A percentile compares a stretch with the other conserved stretches of the same genome.
Evolutionary conservation across 2,888 invertebrate genomes (phyloP).

Genomic region (Anorthoa munda): DNA sequence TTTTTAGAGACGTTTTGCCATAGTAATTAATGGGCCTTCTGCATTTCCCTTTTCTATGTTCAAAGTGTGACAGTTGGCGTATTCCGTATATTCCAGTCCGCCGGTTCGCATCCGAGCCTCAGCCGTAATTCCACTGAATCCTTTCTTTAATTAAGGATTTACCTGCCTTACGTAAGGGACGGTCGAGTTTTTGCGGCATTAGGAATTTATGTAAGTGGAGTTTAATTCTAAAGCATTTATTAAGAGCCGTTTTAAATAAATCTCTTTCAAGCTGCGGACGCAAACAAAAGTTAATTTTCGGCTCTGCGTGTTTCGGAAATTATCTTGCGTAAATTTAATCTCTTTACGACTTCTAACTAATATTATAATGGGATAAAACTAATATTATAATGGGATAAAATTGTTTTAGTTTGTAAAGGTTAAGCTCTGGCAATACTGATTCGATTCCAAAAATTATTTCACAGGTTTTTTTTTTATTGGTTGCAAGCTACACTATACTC

Average conservation of each 20-base stretch:
- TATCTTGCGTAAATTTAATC: background rate
- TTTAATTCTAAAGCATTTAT: conserved; percentile 46
- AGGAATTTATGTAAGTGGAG: conserved; percentile 43
- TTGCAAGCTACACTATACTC: no score
- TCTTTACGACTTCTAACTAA: background rate
- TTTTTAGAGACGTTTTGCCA: no score
- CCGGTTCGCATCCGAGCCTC: conserved; percentile 35
- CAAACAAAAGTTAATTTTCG: conserved; percentile 36
- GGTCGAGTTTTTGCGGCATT: conserved; percentile 55
- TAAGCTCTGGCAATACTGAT: background rate
- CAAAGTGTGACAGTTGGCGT: conserved; percentile 52
- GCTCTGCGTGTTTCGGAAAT: conserved; percentile 6
- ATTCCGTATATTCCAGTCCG: conserved; percentile 49
- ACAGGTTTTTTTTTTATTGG: no score
- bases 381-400: background rate
- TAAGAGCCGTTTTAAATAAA: conserved; percentile 34
- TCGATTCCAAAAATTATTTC: background rate
- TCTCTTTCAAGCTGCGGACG: conserved; percentile 11
- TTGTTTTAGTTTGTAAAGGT: background rate
- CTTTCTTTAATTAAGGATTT: conserved; percentile 66
- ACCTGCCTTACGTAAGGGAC: conserved; percentile 55
- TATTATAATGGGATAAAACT: background rate
- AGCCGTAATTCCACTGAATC: conserved; percentile 57
- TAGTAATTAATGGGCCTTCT: conserved; percentile 24
- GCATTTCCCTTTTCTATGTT: background rate